phyloP scores from a whole-genome alignment of 2,797 vertebrate species.

The Valencia hispanica region DNA sequence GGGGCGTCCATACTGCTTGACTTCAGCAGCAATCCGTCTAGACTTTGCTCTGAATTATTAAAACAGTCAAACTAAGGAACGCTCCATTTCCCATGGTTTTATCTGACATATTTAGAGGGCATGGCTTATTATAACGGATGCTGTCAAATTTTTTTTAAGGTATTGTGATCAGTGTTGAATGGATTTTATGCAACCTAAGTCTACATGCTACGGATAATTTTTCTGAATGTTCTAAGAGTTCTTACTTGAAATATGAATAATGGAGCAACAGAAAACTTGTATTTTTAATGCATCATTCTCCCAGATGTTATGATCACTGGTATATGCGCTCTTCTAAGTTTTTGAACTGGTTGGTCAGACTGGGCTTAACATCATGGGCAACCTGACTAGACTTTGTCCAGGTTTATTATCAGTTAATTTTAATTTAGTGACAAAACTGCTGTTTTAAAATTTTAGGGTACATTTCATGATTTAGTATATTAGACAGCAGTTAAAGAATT shows the following conservation, averaged over 20 bases:
- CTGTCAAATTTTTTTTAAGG: background rate
- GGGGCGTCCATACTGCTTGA: constrained; percentile 2
- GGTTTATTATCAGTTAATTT: background rate
- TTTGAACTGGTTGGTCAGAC: constrained; percentile 31
- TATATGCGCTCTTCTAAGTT: background rate
- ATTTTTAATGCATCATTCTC: background rate
- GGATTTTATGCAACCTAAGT: background rate
- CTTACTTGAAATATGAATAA: background rate
- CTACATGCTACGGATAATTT: background rate
- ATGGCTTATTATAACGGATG: background rate
- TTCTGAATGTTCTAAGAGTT: background rate
- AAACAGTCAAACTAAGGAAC: constrained; percentile 20
- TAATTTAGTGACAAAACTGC: background rate
- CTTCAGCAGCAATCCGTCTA: constrained; percentile 17
- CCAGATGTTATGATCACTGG: constrained; percentile 12
- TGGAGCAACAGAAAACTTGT: background rate
- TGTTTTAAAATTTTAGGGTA: background rate
- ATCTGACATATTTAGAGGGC: background rate
- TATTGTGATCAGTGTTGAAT: background rate
- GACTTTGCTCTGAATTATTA: constrained; percentile 14
- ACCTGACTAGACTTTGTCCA: background rate
- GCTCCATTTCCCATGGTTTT: constrained; percentile 2
- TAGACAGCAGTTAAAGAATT: background rate
- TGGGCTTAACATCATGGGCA: constrained; percentile 8
- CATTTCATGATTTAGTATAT: background rate